Base-by-base conservation (phyloP, 2,888 invertebrate genomes). In the Unio delphinus region DNA sequence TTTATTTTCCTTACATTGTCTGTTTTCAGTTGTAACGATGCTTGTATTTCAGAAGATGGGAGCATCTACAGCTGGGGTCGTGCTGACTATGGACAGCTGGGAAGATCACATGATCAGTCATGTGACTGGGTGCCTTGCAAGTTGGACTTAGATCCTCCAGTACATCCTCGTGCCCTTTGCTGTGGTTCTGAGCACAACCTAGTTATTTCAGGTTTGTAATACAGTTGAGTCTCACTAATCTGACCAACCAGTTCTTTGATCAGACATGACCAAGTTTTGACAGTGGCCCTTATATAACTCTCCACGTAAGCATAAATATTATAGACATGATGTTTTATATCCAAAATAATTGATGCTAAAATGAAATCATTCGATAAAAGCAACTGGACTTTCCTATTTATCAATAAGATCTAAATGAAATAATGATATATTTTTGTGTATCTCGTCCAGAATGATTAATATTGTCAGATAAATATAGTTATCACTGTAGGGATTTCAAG, bases 151-250 rank as follows among this genome's bases (percentile, higher is more conserved):
- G 45, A 45, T 45, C 45, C 5, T 45, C 17, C 62, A 67, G 6
- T 64, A 55, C 15, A 23, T 63, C 65, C 73, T 15, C 68, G 17
- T 58, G 30, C 61, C 11, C 61, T 87, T 26, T 67, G 69, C 18
- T 86, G 86, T 80, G 87, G 87, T 17, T 85, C 88, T 7, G 87
- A 87, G 69, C 87, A 88, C 76, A 83, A 76, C 61, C 69, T 88
- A 15, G 80, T 80, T 28, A 17, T 86, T 23, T 67, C 83, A 66
- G 83, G 87, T 87, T 71, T 68, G 70, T 69, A 30, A 57, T 8
- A 68, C 18, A 62, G 30, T 23, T 11, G 20, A 3, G 20, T 45
- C 23, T 54, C 64, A 45, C 8, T 45, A 3, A 58, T 26, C n/a
- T 6, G 20, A 6, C 20, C n/a, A 23, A 23, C 58, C 58, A 23